Evolutionary conservation across 2,113 vertebrate genomes (phyloP).

Genomic region (Mastomys coucha): DNA sequence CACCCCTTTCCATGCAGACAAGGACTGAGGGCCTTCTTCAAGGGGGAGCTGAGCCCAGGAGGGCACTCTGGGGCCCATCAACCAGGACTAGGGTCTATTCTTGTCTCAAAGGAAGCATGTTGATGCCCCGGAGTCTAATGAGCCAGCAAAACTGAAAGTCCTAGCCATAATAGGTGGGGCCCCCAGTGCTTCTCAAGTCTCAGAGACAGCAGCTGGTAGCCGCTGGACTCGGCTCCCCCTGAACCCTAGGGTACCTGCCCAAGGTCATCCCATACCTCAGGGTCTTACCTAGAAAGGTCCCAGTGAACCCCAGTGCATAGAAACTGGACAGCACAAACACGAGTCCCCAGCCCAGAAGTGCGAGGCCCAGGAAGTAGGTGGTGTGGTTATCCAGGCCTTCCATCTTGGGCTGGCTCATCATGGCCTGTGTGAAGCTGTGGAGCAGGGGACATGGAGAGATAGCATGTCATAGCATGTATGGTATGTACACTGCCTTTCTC

Average conservation of each 20-base stretch:
- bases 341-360: conserved; percentile 87
- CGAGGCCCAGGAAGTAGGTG: conserved; percentile 87
- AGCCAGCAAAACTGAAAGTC: not conserved
- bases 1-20: not conserved
- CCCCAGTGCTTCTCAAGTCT: not conserved
- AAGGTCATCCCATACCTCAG: not conserved
- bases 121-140: not conserved
- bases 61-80: not conserved
- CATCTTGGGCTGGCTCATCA: conserved; percentile 91
- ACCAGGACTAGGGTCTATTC: not conserved
- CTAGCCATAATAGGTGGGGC: accelerated
- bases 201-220: not conserved
- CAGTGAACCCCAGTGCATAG: conserved; percentile 94
- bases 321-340: conserved; percentile 95
- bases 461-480: not conserved
- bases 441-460: not conserved
- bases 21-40: not conserved
- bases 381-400: conserved; percentile 86
- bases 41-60: not conserved
- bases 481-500: not conserved
- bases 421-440: conserved; percentile 92
- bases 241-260: not conserved
- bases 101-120: not conserved
- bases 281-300: conserved; percentile 96
- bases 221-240: not conserved